A percentile compares a stretch with the other conserved stretches of the same genome.
These are phyloP conservation scores for Melospiza georgiana DNA, from an alignment of 2,113 vertebrate species.

Conservation along the genomic window DNA sequence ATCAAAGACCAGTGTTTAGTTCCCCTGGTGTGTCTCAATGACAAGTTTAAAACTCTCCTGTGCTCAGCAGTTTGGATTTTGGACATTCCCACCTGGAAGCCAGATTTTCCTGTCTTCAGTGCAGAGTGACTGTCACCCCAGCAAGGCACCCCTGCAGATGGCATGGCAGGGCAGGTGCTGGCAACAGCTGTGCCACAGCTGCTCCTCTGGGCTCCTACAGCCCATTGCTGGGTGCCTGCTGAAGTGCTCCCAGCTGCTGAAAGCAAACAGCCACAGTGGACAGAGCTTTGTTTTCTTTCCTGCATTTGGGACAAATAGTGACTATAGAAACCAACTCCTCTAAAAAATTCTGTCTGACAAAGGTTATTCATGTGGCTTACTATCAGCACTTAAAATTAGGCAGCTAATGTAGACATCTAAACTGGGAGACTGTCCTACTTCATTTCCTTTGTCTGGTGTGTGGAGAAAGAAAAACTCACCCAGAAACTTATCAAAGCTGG, in stretches of 20 bases:
- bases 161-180: background rate
- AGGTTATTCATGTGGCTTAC: background rate
- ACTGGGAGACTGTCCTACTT: background rate
- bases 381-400: background rate
- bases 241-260: background rate
- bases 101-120: background rate
- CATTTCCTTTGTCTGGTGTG: background rate
- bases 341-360: background rate
- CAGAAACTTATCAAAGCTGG: background rate
- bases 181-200: background rate
- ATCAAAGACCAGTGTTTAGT: background rate
- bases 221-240: background rate
- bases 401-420: background rate
- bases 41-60: background rate
- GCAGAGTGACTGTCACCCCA: background rate
- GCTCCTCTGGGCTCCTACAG: background rate
- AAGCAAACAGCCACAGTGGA: background rate
- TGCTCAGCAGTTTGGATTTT: background rate
- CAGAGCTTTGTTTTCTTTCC: background rate
- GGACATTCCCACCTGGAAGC: background rate
- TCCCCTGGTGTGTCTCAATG: background rate
- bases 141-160: background rate
- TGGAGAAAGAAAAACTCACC: background rate
- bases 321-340: background rate
- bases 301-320: background rate